Percentiles rank a stretch among this genome's conserved stretches.
Evolutionary conservation across 1,140 invertebrate genomes (phyloP).

Genomic region (Holotrichia oblita): DNA sequence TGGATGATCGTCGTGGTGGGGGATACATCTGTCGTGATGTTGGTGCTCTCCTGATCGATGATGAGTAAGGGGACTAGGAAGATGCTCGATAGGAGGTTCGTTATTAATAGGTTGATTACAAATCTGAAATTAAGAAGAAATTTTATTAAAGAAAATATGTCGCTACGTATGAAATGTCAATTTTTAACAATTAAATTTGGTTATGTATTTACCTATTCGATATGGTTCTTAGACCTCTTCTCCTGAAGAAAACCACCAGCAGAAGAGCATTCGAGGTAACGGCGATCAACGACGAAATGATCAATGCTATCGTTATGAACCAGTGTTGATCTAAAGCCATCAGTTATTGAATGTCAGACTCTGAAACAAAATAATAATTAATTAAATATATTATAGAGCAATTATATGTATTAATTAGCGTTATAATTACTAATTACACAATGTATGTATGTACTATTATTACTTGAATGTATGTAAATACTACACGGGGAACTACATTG

Average conservation of each 20-base stretch:
- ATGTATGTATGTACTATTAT: too few species aligned
- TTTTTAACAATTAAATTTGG: too few species aligned
- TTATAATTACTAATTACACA: too few species aligned
- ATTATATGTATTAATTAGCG: too few species aligned
- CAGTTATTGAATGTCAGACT: constrained; percentile 47
- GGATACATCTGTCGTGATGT: not conserved
- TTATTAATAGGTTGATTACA: constrained; percentile 74
- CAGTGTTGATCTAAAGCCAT: constrained; percentile 57
- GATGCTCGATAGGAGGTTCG: constrained; percentile 71
- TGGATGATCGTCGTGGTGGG: constrained; percentile 19
- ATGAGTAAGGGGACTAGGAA: constrained; percentile 70
- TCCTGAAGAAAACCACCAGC: constrained; percentile 66
- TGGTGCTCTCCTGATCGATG: constrained; percentile 58
- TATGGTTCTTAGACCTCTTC: constrained; percentile 58
- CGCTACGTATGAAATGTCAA: too few species aligned
- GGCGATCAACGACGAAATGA: constrained; percentile 59
- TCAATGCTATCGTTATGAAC: constrained; percentile 54
- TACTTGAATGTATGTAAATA: too few species aligned
- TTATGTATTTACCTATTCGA: constrained; percentile 60
- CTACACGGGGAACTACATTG: too few species aligned
- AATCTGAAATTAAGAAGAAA: constrained; percentile 68
- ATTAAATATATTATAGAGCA: not conserved
- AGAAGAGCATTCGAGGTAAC: constrained; percentile 66
- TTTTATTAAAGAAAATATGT: not conserved
- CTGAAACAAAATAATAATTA: constrained; percentile 47